Evolutionary conservation across 2,113 vertebrate species (phyloP).

Genomic region (Dasypus novemcinctus): DNA sequence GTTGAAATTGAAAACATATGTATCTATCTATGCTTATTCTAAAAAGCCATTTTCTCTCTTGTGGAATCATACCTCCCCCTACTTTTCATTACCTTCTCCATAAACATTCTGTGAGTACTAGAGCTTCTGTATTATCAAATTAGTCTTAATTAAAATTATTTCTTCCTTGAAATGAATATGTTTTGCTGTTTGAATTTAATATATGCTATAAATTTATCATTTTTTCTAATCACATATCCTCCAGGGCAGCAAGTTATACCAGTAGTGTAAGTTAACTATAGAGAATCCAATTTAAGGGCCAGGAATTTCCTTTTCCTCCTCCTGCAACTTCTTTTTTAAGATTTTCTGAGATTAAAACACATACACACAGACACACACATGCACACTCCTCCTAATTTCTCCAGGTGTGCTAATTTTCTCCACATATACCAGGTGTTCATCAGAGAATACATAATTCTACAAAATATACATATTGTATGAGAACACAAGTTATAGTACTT

Average conservation of each 20-base stretch:
- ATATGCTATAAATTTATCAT: background rate
- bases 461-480: background rate
- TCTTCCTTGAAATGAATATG: background rate
- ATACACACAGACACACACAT: background rate
- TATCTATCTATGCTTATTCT: background rate
- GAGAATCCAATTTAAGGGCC: background rate
- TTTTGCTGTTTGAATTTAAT: background rate
- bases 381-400: background rate
- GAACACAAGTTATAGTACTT: background rate
- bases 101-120: background rate
- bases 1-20: background rate
- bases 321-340: background rate
- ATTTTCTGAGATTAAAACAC: background rate
- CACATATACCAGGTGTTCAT: background rate
- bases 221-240: background rate
- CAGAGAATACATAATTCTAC: background rate
- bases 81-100: background rate
- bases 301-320: background rate
- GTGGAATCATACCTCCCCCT: background rate
- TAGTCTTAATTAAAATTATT: background rate
- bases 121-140: background rate
- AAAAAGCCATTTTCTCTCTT: background rate
- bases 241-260: background rate
- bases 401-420: background rate
- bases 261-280: background rate